A percentile compares a stretch with the other conserved stretches of the same genome.
These are phyloP conservation scores for Neelides sp. DNA, from an alignment of 1,140 invertebrate species.

Conservation along the genomic window DNA sequence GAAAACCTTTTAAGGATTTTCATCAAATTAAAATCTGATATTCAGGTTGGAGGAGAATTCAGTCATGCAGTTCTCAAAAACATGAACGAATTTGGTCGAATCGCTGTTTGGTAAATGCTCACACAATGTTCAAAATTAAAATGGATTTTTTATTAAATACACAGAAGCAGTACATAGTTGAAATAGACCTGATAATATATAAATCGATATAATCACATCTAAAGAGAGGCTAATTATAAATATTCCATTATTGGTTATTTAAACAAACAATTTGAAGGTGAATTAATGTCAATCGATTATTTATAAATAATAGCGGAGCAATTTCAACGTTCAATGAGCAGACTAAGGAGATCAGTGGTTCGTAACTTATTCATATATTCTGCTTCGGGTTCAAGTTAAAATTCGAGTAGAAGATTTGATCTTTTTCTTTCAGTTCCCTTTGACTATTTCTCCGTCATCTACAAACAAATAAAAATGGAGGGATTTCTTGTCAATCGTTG, in stretches of 20 bases:
- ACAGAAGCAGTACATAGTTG: too few relatives aligned
- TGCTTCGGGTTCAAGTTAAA: not conserved
- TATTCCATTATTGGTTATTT: too few relatives aligned
- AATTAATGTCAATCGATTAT: too few relatives aligned
- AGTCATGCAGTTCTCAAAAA: conserved; percentile 45
- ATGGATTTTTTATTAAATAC: too few relatives aligned
- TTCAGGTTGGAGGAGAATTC: conserved; percentile 52
- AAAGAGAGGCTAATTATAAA: too few relatives aligned
- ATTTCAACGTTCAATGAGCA: conserved; percentile 37
- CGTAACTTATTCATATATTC: not conserved
- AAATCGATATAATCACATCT: too few relatives aligned
- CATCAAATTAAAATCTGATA: not conserved
- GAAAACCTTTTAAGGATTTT: conserved; percentile 7
- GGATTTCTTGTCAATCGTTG: conserved; percentile 46
- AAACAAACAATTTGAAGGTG: too few relatives aligned
- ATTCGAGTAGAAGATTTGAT: not conserved
- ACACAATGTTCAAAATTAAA: too few relatives aligned
- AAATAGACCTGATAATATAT: too few relatives aligned
- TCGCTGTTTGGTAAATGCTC: too few relatives aligned
- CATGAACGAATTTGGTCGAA: conserved; percentile 48
- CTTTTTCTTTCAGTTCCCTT: conserved; percentile 34
- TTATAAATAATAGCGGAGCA: conserved; percentile 38
- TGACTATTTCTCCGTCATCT: conserved; percentile 41
- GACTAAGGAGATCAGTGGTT: conserved; percentile 31
- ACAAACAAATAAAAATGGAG: conserved; percentile 46